phyloP scores from a whole-genome alignment of 2,888 invertebrate genomes.

The Aspidiotus rigidus region DNA sequence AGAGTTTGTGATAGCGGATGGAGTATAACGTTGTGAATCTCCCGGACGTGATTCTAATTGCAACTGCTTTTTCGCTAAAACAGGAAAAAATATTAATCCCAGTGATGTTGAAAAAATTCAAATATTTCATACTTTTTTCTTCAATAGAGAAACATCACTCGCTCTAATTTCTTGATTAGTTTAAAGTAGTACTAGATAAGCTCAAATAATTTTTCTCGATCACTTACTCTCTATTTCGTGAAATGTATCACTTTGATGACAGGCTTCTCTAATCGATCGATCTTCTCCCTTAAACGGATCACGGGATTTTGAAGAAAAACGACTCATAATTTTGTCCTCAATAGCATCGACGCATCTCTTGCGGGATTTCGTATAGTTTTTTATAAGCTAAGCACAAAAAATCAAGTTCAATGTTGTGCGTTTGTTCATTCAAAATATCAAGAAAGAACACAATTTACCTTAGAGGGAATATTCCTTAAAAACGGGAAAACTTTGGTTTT shows the following conservation, averaged over 20 bases:
- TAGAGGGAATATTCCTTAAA: slow-evolving; percentile 2
- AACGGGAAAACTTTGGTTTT: background rate
- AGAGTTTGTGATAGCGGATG: too few species aligned
- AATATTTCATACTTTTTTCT: too few species aligned
- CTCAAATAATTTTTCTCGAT: background rate
- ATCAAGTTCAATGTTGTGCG: background rate
- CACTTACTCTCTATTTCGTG: background rate
- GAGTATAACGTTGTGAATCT: too few species aligned
- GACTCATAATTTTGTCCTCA: background rate
- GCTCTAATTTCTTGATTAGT: too few species aligned
- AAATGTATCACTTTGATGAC: background rate
- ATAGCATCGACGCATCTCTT: background rate
- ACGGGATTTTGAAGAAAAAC: background rate
- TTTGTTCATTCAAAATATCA: background rate
- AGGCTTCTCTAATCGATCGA: background rate
- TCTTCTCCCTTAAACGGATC: background rate
- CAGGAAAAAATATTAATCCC: background rate
- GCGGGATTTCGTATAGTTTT: background rate
- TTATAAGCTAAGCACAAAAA: background rate
- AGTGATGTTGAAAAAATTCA: too few species aligned
- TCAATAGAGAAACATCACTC: too few species aligned
- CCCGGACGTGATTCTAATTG: background rate
- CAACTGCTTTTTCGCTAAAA: background rate
- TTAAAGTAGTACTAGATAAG: background rate
- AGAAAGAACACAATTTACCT: background rate